A percentile compares a stretch with the other conserved stretches of the same genome.
Evolutionary conservation across 2,888 invertebrate species (phyloP).

Genomic region (Amaurobius ferox): DNA sequence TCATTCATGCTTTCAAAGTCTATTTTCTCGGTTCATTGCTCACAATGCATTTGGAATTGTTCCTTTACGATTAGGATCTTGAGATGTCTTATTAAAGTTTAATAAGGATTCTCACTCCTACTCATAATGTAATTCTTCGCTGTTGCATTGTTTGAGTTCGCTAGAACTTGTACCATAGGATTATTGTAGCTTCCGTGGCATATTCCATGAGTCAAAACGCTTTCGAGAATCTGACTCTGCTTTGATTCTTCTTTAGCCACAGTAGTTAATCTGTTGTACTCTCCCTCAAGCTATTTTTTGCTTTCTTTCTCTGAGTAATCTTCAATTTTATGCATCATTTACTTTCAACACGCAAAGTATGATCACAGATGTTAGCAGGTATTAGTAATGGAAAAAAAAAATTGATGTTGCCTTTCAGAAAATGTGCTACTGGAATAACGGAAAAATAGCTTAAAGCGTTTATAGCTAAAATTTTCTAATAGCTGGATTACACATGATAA

Average conservation of each 20-base stretch:
- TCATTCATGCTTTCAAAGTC: background rate
- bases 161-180: background rate
- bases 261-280: conserved; percentile 16
- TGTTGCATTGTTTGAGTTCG: background rate
- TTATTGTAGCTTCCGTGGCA: background rate
- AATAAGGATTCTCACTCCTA: background rate
- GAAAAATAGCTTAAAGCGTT: no score
- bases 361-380: no score
- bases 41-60: background rate
- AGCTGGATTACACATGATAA: no score
- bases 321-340: background rate
- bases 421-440: background rate
- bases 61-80: background rate
- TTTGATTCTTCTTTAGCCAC: conserved; percentile 1
- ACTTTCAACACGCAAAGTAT: background rate
- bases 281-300: conserved; percentile 12
- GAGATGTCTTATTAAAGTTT: background rate
- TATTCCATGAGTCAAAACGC: background rate
- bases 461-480: no score
- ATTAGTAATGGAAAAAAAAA: background rate
- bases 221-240: conserved; percentile 25
- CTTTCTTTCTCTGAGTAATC: conserved; percentile 42
- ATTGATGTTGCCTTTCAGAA: background rate
- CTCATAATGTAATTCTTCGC: background rate
- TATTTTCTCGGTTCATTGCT: background rate